phyloP scores from a whole-genome alignment of 1,140 invertebrate species.

The Drosophila setifemur region DNA sequence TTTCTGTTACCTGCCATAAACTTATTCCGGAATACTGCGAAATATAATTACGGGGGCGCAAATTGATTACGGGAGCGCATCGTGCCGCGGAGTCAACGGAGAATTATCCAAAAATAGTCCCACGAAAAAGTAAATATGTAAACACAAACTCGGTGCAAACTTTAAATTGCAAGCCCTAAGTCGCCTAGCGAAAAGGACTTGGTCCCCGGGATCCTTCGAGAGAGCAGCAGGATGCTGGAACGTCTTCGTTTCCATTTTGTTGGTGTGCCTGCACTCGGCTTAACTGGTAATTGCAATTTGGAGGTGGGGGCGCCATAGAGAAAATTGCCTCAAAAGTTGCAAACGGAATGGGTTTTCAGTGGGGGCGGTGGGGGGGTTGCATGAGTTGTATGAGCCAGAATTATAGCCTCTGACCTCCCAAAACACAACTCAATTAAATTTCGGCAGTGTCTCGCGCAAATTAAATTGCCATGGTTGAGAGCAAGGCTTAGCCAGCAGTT shows the following conservation, averaged over 20 bases:
- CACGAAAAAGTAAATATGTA: slow-evolving; percentile 21
- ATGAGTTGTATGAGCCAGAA: too few species aligned
- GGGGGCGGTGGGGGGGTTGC: too few species aligned
- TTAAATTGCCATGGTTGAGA: not conserved
- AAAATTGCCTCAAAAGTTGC: slow-evolving; percentile 22
- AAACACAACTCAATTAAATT: slow-evolving; percentile 5
- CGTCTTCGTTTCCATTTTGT: slow-evolving; percentile 17
- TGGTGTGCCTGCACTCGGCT: slow-evolving; percentile 21
- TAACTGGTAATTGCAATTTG: slow-evolving; percentile 35
- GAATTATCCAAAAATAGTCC: slow-evolving; percentile 16
- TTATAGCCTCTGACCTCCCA: slow-evolving; percentile 6
- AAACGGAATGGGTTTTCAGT: not conserved
- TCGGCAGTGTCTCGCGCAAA: not conserved
- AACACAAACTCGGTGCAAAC: slow-evolving; percentile 20
- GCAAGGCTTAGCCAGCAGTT: not conserved
- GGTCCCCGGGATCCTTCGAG: not conserved
- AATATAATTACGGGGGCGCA: slow-evolving; percentile 1
- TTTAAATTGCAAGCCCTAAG: slow-evolving; percentile 2
- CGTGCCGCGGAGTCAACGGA: slow-evolving; percentile 1
- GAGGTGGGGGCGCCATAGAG: not conserved
- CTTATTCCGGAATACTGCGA: not conserved
- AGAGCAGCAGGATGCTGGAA: slow-evolving; percentile 18
- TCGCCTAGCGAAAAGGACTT: slow-evolving; percentile 16
- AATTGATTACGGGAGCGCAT: slow-evolving; percentile 23
- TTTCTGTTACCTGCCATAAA: too few species aligned